Conservation (phyloP, 2,797 vertebrate species). For the Pangasius sanitwongsei region DNA sequence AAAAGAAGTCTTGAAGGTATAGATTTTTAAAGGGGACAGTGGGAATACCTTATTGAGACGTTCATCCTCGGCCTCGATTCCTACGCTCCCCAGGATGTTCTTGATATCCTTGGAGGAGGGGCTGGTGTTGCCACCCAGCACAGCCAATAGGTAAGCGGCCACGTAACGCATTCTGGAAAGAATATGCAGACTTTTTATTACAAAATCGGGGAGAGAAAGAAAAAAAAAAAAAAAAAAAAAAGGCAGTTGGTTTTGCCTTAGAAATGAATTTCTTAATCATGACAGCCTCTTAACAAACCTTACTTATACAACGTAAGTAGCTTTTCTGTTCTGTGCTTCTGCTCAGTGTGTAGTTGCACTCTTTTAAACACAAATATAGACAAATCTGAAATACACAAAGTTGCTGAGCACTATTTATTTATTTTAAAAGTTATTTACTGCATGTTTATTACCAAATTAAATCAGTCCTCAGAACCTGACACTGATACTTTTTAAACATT, state of each 20-base stretch:
- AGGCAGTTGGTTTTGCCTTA: not conserved
- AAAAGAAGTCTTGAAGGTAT: not conserved
- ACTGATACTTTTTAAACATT: not conserved
- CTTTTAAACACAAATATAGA: not conserved
- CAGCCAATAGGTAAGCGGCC: constrained; percentile 84
- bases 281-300: not conserved
- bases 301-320: not conserved
- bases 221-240: not conserved
- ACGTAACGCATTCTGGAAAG: constrained; percentile 79
- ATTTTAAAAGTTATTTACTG: not conserved
- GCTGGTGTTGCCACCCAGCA: constrained; percentile 77
- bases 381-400: not conserved
- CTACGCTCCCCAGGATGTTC: constrained; percentile 77
- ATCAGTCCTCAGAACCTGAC: not conserved
- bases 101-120: constrained; percentile 79
- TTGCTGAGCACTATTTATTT: too few relatives aligned
- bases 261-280: not conserved
- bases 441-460: not conserved
- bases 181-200: not conserved
- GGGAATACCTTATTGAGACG: constrained; percentile 73
- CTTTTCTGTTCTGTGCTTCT: not conserved
- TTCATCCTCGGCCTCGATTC: constrained; percentile 77
- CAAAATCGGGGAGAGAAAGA: too few relatives aligned
- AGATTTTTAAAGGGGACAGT: not conserved
- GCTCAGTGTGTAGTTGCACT: not conserved